Base-by-base conservation (phyloP, 2,888 invertebrate species). In the Tipula helvola region DNA sequence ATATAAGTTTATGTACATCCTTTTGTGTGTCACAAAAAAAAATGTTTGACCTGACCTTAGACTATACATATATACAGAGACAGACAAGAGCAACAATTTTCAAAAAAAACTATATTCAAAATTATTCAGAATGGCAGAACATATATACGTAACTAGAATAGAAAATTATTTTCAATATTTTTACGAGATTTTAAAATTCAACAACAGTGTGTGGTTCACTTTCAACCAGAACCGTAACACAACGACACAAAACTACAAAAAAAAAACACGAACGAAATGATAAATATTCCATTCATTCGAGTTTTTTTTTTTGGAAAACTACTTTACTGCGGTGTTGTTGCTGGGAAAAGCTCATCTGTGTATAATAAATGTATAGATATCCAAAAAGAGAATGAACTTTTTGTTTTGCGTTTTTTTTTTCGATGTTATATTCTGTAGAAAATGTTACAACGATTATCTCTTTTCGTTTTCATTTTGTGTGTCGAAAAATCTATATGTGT, bases 151-250 rank as follows among this genome's bases (percentile, higher is more conserved):
- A 71, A 71, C 71, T 71, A 71, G 71, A 71, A 71, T 71, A 71
- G 71, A 71, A 71, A 71, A 71, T 71, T 71, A 71, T 71, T 71
- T 71, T 71, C 71, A 71, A 71, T 71, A 71, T 28, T 57, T 57
- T 18, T 18, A 57, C 57, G 57, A 57, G 57, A 57, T 57, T 71
- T 71, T 71, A 71, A 71, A 71, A 71, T 71, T 71, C 71, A 71
- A 71, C 71, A 71, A 71, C 71, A 71, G 71, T 71, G 71, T 71
- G 71, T 71, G 71, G 71, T 71, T 71, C 71, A 71, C 71, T 71
- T 71, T 71, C 71, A 71, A 71, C 71, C 71, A 71, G 71, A 71
- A 71, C 28, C 71, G 71, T 71, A 16, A 52, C 47, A 12, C 10
- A 18, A 71, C 71, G 71, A 71, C 71, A 71, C 71, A 71, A 28